Evolutionary conservation across 92 coral and sea anemone genomes (phyloP), one percentile per base, ranked within the genome.

Genomic region (Ricordea florida): DNA sequence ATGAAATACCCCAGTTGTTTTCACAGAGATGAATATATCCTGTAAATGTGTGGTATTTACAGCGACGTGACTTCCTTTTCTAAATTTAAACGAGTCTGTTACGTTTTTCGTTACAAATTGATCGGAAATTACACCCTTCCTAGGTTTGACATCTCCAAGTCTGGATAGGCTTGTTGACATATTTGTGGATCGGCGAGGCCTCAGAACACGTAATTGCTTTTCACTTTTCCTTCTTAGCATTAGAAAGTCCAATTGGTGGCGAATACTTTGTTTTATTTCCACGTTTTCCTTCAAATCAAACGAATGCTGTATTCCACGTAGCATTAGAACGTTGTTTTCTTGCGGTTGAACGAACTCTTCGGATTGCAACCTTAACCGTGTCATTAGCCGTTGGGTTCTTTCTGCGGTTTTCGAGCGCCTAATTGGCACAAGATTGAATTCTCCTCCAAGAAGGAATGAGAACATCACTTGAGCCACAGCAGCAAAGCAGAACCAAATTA

Each of bases 11-110:
- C 52, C 55, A 22, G 97, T 79, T 4, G 97, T 91, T 46, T 91
- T 91, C 3, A 91, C 83, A 20, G 97, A 87, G n/a, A 91, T 78
- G 75, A 87, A 74, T 29, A 91, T 58, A 55, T 91, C 97, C 27
- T 78, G 52, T n/a, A 89, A 75, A 17, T 62, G 79, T 10, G 92
- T 87, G n/a, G 34, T 62, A 3, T 76, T 21, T 18, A 36, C 13
- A 49, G 44, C 28, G 30, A 29, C 18, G 11, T 0, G 38, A 52
- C 41, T 9, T 24, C 38, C 81, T 13, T 51, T 26, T 33, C 31
- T 36, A 5, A 45, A 17, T 37, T 59, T n/a, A n/a, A n/a, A n/a
- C n/a, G n/a, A n/a, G n/a, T n/a, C n/a, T n/a, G n/a, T n/a, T n/a
- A n/a, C n/a, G n/a, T n/a, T n/a, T n/a, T n/a, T n/a, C n/a, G n/a